Base-by-base conservation (phyloP, 2,113 vertebrate genomes). In the Elephantulus edwardii region DNA sequence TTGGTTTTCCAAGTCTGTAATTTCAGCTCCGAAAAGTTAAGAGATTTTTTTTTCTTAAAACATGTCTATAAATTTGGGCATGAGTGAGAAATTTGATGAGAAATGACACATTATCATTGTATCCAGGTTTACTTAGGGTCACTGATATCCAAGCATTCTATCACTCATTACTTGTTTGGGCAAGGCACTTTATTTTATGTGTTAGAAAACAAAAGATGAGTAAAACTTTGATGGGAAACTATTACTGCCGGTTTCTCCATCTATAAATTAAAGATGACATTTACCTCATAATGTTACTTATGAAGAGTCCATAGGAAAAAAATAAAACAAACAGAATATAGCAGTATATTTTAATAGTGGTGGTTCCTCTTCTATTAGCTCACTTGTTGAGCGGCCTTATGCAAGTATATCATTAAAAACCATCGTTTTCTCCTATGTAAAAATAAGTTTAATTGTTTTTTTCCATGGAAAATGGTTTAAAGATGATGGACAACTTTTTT, bases 371-470 rank as follows among this genome's bases (percentile, higher is more conserved):
- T 50, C 54, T 40, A 28, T 56, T 48, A n/a, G 50, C 72, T 68
- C 40, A 22, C 16, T 64, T 22, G 33, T 44, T 80, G 33, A 13
- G 42, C 87, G 42, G 46, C 46, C 81, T 60, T 52, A 68, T 22
- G 40, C 38, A 93, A 60, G 75, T 66, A 24, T 38, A 62, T 74
- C 44, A 17, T 19, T 83, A 46, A 60, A 56, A 89, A 83, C 19
- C 17, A 83, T 26, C 33, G 26, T 74, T 83, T 42, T 83, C 44
- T 85, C 38, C 84, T 87, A 48, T 70, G 16, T 85, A 90, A 91
- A 85, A 80, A 78, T 86, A 62, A 78, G 44, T 38, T 62, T 62
- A 88, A 62, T 76, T n/a, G 42, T 77, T 80, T 76, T n/a, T 94
- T 76, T 40, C 64, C 22, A 13, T 20, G 4, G 7, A 79, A 60